Evolutionary conservation across 2,888 invertebrate species (phyloP).

Genomic region (Chrysolina oricalcia): DNA sequence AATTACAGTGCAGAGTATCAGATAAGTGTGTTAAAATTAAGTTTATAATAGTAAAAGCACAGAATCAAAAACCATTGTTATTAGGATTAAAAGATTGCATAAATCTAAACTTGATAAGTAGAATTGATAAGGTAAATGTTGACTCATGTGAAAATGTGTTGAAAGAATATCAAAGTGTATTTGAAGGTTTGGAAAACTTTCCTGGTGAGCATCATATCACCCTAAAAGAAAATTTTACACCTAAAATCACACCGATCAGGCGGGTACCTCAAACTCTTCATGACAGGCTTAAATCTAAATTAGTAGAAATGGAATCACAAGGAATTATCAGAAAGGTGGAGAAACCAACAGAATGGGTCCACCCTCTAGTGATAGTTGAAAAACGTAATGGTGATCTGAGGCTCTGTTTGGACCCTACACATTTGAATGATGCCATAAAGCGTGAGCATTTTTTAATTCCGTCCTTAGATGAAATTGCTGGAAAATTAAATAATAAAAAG

Average conservation of each 20-base stretch:
- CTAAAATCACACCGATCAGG: constrained; percentile 37
- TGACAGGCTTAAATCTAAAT: constrained; percentile 38
- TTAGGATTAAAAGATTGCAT: constrained; percentile 37
- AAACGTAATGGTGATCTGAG: constrained; percentile 43
- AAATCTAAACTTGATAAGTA: constrained; percentile 36
- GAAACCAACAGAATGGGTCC: constrained; percentile 33
- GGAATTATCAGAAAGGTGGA: constrained; percentile 34
- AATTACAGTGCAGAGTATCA: constrained; percentile 32
- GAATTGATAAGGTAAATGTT: constrained; percentile 29
- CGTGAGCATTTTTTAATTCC: constrained; percentile 44
- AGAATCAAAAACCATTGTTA: constrained; percentile 34
- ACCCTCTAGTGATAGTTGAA: constrained; percentile 44
- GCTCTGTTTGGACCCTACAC: constrained; percentile 40
- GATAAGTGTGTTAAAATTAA: not conserved
- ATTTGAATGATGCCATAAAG: constrained; percentile 39
- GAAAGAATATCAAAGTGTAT: constrained; percentile 31
- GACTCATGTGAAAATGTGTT: constrained; percentile 20
- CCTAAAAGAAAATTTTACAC: constrained; percentile 41
- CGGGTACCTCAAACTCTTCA: constrained; percentile 26
- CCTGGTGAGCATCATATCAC: constrained; percentile 46
- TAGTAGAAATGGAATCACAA: constrained; percentile 28
- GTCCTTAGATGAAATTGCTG: constrained; percentile 39
- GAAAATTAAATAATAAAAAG: constrained; percentile 36
- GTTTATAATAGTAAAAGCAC: constrained; percentile 35
- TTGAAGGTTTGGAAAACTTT: constrained; percentile 46